Evolutionary conservation across 2,888 invertebrate species (phyloP), one percentile per base, ranked within the genome.

Genomic region (Elegia similella): DNA sequence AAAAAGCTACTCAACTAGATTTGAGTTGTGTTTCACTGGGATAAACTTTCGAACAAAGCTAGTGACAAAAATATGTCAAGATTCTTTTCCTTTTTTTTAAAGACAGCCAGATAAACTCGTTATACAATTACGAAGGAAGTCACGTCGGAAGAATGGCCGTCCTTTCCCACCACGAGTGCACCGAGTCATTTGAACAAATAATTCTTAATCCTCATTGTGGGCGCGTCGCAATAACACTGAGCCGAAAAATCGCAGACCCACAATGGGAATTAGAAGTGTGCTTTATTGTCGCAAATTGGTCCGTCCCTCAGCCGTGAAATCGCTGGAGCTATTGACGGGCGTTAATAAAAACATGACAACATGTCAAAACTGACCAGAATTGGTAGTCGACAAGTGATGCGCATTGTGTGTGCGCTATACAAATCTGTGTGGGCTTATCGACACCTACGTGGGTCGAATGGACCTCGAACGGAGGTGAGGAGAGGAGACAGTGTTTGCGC

Each of bases 321-420:
- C 72, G 72, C 23, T 75, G 72, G 75, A 75, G 68, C 75, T 77
- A 80, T 77, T 84, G 85, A 23, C 82, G 78, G 83, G 79, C 87
- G 86, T 87, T 83, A 84, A 86, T 85, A 89, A 89, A 87, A 90
- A 90, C 90, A 89, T 87, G 89, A 89, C 88, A 82, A 88, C 81
- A 78, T 89, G 90, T 90, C 90, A 90, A 86, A 90, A 90, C 89
- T 88, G 87, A 85, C 84, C 85, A 87, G 86, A 85, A 86, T 87
- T 87, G 74, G 86, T 80, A 76, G 82, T 78, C 81, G 85, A 88
- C 88, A 88, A 89, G 88, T 88, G 89, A 88, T 68, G 82, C 58
- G 73, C 76, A 76, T 90, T 90, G 88, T 90, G 78, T 68, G 64
- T 58, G 59, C 59, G 59, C 77, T 70, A 85, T 90, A 83, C 86